phyloP scores from a whole-genome alignment of 2,113 vertebrate species.

The Felis catus region DNA sequence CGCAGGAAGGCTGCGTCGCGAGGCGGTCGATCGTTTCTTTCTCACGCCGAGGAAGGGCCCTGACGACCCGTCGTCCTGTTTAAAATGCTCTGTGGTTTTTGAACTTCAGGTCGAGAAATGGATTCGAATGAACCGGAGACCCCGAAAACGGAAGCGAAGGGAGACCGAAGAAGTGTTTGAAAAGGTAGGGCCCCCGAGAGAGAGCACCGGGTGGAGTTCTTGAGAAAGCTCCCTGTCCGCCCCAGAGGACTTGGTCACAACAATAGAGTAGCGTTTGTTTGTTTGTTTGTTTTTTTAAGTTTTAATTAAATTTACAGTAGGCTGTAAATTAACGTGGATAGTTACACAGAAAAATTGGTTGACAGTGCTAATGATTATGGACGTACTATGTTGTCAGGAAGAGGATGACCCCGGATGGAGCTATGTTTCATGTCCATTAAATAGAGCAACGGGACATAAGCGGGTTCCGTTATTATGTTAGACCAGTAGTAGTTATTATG shows the following conservation, averaged over 20 bases:
- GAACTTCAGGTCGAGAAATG: slow-evolving; percentile 94
- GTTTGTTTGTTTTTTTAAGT: background rate
- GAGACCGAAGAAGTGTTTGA: slow-evolving; percentile 87
- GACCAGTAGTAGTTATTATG: background rate
- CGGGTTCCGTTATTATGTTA: background rate
- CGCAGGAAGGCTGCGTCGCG: slow-evolving; percentile 73
- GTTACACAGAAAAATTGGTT: background rate
- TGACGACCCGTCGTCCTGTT: slow-evolving; percentile 64
- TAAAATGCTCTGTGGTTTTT: slow-evolving; percentile 77
- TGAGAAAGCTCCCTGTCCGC: background rate
- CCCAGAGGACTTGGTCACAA: background rate
- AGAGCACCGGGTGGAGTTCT: background rate
- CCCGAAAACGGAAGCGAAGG: slow-evolving; percentile 90
- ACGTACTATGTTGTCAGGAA: background rate
- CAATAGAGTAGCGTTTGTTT: background rate
- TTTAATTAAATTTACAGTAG: background rate
- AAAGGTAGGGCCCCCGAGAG: slow-evolving; percentile 87
- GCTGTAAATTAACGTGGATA: background rate
- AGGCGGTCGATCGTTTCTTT: slow-evolving; percentile 78
- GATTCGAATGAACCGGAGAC: slow-evolving; percentile 89
- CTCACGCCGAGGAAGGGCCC: slow-evolving; percentile 62
- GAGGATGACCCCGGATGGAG: background rate
- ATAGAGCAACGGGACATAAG: background rate
- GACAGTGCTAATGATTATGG: background rate
- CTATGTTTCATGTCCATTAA: background rate